A percentile compares a stretch with the other conserved stretches of the same genome.
These are phyloP conservation scores for Cheumatopsyche charites DNA, from an alignment of 1,140 invertebrate species.

Conservation along the genomic window DNA sequence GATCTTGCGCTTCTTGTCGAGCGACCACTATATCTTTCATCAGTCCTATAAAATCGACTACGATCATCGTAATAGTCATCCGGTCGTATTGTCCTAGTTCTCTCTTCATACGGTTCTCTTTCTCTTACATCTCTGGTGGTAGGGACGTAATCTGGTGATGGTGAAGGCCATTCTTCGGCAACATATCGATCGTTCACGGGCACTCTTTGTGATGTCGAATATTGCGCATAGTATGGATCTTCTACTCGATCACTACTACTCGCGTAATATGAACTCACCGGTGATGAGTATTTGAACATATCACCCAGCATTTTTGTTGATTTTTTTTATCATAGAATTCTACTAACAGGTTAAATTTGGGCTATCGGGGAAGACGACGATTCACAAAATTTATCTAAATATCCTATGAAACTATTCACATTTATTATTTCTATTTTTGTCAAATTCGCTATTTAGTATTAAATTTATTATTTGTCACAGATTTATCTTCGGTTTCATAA, in stretches of 20 bases:
- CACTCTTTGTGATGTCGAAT: conserved; percentile 34
- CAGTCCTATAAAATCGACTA: conserved; percentile 43
- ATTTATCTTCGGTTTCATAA: background rate
- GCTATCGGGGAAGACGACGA: conserved; percentile 38
- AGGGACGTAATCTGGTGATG: conserved; percentile 43
- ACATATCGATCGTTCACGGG: conserved; percentile 39
- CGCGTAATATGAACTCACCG: conserved; percentile 46
- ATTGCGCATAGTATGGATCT: conserved; percentile 43
- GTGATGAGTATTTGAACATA: conserved; percentile 47
- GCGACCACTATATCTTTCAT: conserved; percentile 44
- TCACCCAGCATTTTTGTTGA: conserved; percentile 37
- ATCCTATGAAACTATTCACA: conserved; percentile 11
- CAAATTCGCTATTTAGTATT: background rate
- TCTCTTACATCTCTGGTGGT: conserved; percentile 30
- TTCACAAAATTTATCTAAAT: conserved; percentile 29
- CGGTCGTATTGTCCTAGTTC: conserved; percentile 48
- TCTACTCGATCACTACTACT: conserved; percentile 44
- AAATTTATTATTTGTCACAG: conserved; percentile 11
- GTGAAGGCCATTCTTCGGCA: conserved; percentile 42
- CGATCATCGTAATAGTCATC: conserved; percentile 47
- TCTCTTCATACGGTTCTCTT: conserved; percentile 47
- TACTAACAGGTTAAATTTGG: background rate
- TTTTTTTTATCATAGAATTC: conserved; percentile 1
- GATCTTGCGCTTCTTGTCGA: conserved; percentile 43
- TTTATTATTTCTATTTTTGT: conserved; percentile 8